Base-by-base conservation (phyloP, 2,888 invertebrate genomes). In the Colostygia pectinataria region DNA sequence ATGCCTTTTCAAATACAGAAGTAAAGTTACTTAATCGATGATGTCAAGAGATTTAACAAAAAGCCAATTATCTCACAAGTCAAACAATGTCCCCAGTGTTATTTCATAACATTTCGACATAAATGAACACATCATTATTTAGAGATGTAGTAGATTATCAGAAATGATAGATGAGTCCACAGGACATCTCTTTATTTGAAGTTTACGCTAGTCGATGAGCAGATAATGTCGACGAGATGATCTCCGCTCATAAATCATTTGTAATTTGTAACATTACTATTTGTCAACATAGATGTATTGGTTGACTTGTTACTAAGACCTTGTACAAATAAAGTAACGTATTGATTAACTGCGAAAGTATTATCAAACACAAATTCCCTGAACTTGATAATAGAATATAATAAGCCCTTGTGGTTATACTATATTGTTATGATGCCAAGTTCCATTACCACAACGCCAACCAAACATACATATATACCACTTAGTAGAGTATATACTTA, bases 221-320 rank as follows among this genome's bases (percentile, higher is more conserved):
- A 24, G 52, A 52, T 52, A 52, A 38, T 33, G 42, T 46, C 45
- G 13, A 20, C 31, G 15, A 25, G 7, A 46, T 14, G 6, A 13
- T 5, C 34, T 36, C 10, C 12, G 46, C 38, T 52, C 52, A 29
- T 47, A 46, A 52, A 52, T 52, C 52, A 46, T 20, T 20, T 7
- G 13, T 29, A 9, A 15, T 18, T 18, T 10, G 28, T 12, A 31
- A 46, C n/a, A 20, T 20, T 10, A 20, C 38, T 46, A 46, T 46
- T 42, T 42, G 46, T 46, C 45, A 41, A 45, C 40, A 36, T 2
- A 39, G 15, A 33, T 46, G 25, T n/a, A 24, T 28, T 24, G 25
- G 33, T 9, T 27, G 10, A 1, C 29, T 6, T 12, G 5, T 6
- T 29, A 27, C 4, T 27, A 10, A 27, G 14, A n/a, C n/a, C 20